Evolutionary conservation across 2,888 invertebrate genomes (phyloP).

Genomic region (Drosophila lacicola): DNA sequence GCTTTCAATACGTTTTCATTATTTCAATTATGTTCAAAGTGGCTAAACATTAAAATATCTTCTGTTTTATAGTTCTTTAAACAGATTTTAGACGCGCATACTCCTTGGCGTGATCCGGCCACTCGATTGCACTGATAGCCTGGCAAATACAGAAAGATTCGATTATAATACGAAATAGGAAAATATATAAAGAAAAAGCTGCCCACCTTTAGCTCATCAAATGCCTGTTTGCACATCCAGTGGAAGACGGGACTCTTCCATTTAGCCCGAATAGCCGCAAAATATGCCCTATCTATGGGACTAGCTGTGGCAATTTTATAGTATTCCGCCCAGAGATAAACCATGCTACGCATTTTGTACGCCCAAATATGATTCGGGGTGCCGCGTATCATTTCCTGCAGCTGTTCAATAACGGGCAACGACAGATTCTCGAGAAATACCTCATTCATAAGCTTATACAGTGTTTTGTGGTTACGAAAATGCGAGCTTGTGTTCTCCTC

Average conservation of each 20-base stretch:
- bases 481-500: slow-evolving; percentile 18
- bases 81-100: slow-evolving; percentile 27
- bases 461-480: slow-evolving; percentile 23
- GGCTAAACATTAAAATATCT: neutral
- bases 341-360: slow-evolving; percentile 56
- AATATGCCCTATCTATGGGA: neutral
- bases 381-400: slow-evolving; percentile 55
- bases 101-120: slow-evolving; percentile 47
- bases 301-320: slow-evolving; percentile 14
- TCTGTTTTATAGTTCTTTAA: slow-evolving; percentile 2
- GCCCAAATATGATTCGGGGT: slow-evolving; percentile 60
- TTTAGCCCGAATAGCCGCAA: neutral
- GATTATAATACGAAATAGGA: neutral
- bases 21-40: neutral
- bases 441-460: slow-evolving; percentile 51
- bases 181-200: neutral
- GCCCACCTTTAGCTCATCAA: slow-evolving; percentile 60
- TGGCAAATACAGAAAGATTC: slow-evolving; percentile 39
- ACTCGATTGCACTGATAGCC: slow-evolving; percentile 60
- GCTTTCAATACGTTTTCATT: neutral
- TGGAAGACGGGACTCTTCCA: slow-evolving; percentile 59
- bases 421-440: slow-evolving; percentile 43
- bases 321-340: slow-evolving; percentile 54
- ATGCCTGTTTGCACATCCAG: slow-evolving; percentile 61
- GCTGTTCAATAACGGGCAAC: slow-evolving; percentile 8